Evolutionary conservation across 2,888 invertebrate genomes (phyloP).

Genomic region (Acleris holmiana): DNA sequence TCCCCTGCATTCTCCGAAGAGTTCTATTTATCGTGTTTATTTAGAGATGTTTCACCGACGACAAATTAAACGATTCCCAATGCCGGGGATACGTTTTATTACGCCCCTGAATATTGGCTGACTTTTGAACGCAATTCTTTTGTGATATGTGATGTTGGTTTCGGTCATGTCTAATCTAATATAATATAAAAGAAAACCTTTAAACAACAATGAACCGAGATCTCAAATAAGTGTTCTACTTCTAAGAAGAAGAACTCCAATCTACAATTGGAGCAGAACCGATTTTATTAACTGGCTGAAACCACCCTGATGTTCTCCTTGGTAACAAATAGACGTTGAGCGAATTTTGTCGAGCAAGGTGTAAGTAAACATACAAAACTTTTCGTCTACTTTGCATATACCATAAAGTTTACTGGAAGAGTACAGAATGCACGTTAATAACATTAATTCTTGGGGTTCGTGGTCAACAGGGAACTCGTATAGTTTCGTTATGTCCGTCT

Average conservation of each 20-base stretch:
- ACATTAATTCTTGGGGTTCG: too few relatives aligned
- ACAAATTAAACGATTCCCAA: constrained; percentile 41
- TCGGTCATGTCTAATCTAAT: too few relatives aligned
- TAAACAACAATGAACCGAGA: too few relatives aligned
- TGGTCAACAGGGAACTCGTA: too few relatives aligned
- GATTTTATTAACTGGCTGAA: neutral
- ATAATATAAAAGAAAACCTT: too few relatives aligned
- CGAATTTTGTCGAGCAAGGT: constrained; percentile 24
- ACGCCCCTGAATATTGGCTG: constrained; percentile 15
- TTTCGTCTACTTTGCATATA: constrained; percentile 14
- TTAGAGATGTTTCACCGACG: constrained; percentile 38
- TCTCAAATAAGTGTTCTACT: too few relatives aligned
- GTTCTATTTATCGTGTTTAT: constrained; percentile 34
- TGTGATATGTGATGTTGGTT: too few relatives aligned
- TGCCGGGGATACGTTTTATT: constrained; percentile 33
- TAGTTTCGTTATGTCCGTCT: too few relatives aligned
- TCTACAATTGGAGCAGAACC: neutral
- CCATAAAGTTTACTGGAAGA: constrained; percentile 17
- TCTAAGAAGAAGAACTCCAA: neutral
- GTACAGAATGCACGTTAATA: neutral
- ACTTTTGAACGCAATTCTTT: too few relatives aligned
- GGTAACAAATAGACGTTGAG: constrained; percentile 27
- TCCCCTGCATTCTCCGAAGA: neutral
- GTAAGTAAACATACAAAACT: constrained; percentile 11
- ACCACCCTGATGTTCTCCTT: constrained; percentile 4